Percentiles rank a stretch among this genome's conserved stretches.
These are phyloP conservation scores for Drosophila equinoxialis DNA, from an alignment of 1,140 invertebrate species.

Conservation along the genomic window DNA sequence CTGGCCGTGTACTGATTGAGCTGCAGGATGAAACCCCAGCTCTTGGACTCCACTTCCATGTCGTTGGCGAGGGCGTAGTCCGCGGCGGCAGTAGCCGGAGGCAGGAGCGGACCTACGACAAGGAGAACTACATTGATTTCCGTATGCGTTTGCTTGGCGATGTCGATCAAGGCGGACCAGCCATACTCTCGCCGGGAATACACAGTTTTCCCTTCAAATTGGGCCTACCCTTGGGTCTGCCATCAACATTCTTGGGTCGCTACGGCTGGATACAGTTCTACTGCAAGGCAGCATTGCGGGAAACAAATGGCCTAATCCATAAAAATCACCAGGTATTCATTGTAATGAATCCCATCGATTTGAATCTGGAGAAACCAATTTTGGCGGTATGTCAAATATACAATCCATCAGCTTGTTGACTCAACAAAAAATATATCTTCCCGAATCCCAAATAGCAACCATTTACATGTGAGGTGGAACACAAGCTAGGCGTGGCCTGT, in stretches of 20 bases:
- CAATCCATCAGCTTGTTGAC: not conserved
- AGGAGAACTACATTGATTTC: slow-evolving; percentile 98
- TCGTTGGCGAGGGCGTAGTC: slow-evolving; percentile 96
- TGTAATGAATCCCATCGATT: slow-evolving; percentile 97
- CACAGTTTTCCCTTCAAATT: slow-evolving; percentile 98
- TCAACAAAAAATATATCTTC: not conserved
- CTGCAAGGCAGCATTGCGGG: slow-evolving; percentile 94
- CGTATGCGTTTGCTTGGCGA: slow-evolving; percentile 95
- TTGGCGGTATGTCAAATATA: slow-evolving; percentile 88
- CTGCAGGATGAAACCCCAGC: slow-evolving; percentile 95
- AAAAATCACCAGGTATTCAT: slow-evolving; percentile 99
- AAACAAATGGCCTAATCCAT: slow-evolving; percentile 94
- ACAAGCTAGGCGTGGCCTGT: slow-evolving; percentile 93
- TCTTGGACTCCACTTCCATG: slow-evolving; percentile 95
- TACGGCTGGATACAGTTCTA: slow-evolving; percentile 98
- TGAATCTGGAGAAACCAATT: slow-evolving; percentile 94
- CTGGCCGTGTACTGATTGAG: slow-evolving; percentile 95
- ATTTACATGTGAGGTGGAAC: slow-evolving; percentile 94
- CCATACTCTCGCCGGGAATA: slow-evolving; percentile 95
- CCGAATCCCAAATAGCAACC: slow-evolving; percentile 88
- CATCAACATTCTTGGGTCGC: slow-evolving; percentile 96
- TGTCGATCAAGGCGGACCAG: slow-evolving; percentile 89
- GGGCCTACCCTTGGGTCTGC: slow-evolving; percentile 93
- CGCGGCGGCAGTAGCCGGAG: slow-evolving; percentile 88
- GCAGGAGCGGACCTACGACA: slow-evolving; percentile 92